Conservation (phyloP, 2,888 invertebrate genomes). For the Peribatodes rhomboidaria region DNA sequence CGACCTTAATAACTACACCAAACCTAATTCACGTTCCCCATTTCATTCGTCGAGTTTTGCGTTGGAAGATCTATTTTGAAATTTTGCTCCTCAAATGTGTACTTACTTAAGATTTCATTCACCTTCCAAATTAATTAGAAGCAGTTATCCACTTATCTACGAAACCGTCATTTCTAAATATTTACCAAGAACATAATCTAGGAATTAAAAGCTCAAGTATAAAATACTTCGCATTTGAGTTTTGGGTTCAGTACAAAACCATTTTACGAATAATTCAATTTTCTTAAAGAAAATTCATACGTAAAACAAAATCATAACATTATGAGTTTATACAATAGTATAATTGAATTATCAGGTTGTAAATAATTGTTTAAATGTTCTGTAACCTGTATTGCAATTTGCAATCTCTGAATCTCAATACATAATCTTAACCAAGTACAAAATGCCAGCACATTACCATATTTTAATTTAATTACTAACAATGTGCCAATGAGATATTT, state of each 20-base stretch:
- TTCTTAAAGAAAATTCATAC: not conserved
- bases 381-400: no score
- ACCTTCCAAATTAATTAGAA: slow-evolving; percentile 37
- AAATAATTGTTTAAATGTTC: no score
- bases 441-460: not conserved
- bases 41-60: not conserved
- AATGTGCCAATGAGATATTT: not conserved
- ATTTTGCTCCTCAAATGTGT: slow-evolving; percentile 6
- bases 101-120: slow-evolving; percentile 22
- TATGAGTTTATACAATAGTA: not conserved
- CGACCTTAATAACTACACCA: no score
- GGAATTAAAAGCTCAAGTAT: slow-evolving; percentile 9
- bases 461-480: not conserved
- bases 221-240: not conserved
- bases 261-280: not conserved
- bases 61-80: not conserved
- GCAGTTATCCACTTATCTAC: slow-evolving; percentile 21
- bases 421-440: not conserved
- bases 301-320: no score
- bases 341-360: no score
- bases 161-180: slow-evolving; percentile 16
- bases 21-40: no score
- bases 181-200: slow-evolving; percentile 11
- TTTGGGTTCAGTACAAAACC: slow-evolving; percentile 17
- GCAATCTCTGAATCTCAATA: no score